Conservation (phyloP, 1,140 invertebrate species). For the Eupeodes corollae region DNA sequence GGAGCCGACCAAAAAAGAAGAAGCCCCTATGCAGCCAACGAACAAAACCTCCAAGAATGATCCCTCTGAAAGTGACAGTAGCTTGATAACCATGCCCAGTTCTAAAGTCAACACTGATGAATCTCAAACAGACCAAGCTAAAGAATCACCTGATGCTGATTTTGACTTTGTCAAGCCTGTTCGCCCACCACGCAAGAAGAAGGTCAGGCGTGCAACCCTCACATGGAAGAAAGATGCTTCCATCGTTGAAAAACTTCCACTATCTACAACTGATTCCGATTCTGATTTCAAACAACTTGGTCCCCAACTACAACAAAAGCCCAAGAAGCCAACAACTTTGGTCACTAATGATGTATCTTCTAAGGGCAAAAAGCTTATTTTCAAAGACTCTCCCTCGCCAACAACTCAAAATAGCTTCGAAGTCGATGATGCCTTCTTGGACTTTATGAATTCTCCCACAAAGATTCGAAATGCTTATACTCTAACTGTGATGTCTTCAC, state of each 20-base stretch:
- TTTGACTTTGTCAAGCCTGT: constrained; percentile 22
- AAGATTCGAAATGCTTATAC: constrained; percentile 29
- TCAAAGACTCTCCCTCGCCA: too few relatives aligned
- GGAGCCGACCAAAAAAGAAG: too few relatives aligned
- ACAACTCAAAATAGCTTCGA: not conserved
- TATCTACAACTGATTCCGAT: constrained; percentile 25
- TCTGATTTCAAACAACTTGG: constrained; percentile 15
- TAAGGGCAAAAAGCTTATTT: too few relatives aligned
- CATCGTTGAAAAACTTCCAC: constrained; percentile 21
- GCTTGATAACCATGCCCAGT: constrained; percentile 24
- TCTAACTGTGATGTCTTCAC: constrained; percentile 23
- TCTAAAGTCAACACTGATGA: constrained; percentile 26
- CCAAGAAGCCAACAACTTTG: not conserved
- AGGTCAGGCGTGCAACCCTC: constrained; percentile 23
- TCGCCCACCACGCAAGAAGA: constrained; percentile 31
- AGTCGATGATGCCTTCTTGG: constrained; percentile 16
- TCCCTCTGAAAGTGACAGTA: constrained; percentile 24
- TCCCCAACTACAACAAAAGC: constrained; percentile 15
- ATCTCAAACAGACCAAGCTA: constrained; percentile 18
- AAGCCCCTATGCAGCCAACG: too few relatives aligned
- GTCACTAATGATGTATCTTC: not conserved
- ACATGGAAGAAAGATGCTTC: constrained; percentile 33
- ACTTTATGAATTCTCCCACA: constrained; percentile 19
- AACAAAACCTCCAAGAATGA: too few relatives aligned
- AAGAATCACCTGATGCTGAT: constrained; percentile 5